Base-by-base conservation (phyloP, 1,140 invertebrate species). In the Bradynema listronoti region DNA sequence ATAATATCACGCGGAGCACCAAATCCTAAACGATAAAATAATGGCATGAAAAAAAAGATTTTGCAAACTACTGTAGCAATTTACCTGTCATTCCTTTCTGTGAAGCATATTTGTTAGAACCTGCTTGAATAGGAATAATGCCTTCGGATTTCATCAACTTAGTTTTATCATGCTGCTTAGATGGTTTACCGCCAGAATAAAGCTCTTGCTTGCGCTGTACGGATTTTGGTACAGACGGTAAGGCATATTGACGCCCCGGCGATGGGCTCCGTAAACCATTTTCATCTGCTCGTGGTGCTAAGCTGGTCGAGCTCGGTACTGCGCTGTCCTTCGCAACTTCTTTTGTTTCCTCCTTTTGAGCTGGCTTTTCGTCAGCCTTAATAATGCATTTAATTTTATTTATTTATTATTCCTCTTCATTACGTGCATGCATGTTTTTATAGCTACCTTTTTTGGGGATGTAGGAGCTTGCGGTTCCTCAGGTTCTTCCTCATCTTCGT, bases 111-210 rank as follows among this genome's bases (percentile, higher is more conserved):
- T 77, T 77, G 72, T 77, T 77, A 16, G 73, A 71, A 45, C 74
- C 74, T 36, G 75, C 76, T 47, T 77, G 74, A 49, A 78, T 78
- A 22, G 76, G 75, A 50, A 77, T 77, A 55, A 76, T 76, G 52
- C 72, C 71, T 58, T 72, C 71, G 19, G 71, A 71, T 7, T 43
- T 50, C 74, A 77, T 77, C 41, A 77, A 58, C 71, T 78, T 77
- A 22, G 16, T 29, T 32, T 50, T 50, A 27, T 50, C 47, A 43
- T 43, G 42, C 29, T 30, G 16, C 34, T 50, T 50, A n/a, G 16
- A 24, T n/a, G 47, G 47, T 50, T 50, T 50, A n/a, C 47, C 47
- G n/a, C 3, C 47, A 50, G 47, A 50, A 25, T 50, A 50, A n/a
- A 4, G 4, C 47, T 3, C 47, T n/a, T 50, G 47, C 34, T n/a